phyloP scores from a whole-genome alignment of 2,888 invertebrate species.

The Heliconius charithonia region DNA sequence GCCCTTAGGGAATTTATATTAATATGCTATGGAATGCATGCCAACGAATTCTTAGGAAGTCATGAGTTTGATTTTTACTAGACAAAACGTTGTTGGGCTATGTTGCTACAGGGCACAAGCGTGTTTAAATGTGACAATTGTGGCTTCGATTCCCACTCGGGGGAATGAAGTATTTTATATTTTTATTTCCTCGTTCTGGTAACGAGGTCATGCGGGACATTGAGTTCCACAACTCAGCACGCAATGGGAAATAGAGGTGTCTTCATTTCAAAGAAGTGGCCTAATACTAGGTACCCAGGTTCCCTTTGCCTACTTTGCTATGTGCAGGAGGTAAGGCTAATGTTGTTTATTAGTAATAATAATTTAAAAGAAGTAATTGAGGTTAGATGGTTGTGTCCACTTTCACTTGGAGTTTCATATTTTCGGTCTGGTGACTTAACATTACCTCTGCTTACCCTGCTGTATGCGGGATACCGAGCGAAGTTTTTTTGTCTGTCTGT shows the following conservation, averaged over 20 bases:
- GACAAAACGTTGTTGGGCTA: not conserved
- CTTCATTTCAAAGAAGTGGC: not conserved
- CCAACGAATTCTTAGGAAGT: not conserved
- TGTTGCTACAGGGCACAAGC: too few species aligned
- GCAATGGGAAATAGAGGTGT: too few species aligned
- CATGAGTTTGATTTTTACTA: not conserved
- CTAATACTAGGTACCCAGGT: not conserved
- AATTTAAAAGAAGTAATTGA: too few species aligned
- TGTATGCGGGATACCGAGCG: not conserved
- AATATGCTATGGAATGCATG: not conserved
- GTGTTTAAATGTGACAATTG: not conserved
- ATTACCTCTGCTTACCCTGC: not conserved
- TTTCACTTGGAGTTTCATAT: too few species aligned
- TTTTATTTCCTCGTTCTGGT: too few species aligned
- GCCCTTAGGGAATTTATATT: constrained; percentile 3
- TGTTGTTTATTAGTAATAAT: not conserved
- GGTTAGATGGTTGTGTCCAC: too few species aligned
- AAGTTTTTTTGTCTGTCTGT: too few species aligned
- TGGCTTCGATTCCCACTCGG: not conserved
- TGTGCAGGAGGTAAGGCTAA: not conserved
- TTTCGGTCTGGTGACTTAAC: too few species aligned
- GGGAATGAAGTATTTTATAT: not conserved
- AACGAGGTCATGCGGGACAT: too few species aligned
- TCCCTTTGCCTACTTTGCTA: not conserved
- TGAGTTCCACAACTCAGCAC: too few species aligned